Conservation (phyloP, 2,797 vertebrate species). For the Karalla daura region DNA sequence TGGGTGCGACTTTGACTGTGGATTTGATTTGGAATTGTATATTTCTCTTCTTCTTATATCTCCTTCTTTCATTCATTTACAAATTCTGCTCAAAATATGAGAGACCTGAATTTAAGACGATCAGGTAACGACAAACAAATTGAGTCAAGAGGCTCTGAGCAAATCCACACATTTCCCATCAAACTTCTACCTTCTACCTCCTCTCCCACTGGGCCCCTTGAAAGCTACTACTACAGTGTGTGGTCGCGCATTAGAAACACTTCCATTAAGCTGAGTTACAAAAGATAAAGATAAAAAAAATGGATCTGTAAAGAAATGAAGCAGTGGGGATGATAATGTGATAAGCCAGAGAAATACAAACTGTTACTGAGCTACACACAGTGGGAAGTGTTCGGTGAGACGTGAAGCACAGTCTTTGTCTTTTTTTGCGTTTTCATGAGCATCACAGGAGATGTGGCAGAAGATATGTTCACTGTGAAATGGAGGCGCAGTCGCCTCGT, state of each 20-base stretch:
- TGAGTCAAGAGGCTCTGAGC: neutral
- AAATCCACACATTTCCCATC: conserved; percentile 15
- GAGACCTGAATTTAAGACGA: conserved; percentile 1
- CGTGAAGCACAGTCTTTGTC: neutral
- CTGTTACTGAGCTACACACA: neutral
- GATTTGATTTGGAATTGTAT: neutral
- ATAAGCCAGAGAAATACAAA: conserved; percentile 8
- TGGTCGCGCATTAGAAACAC: neutral
- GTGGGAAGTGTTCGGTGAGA: neutral
- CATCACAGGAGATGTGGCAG: conserved; percentile 5
- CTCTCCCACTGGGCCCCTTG: neutral
- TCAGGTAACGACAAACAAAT: neutral
- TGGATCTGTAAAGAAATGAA: neutral
- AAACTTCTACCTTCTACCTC: neutral
- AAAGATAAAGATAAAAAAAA: neutral
- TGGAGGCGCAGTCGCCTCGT: conserved; percentile 4
- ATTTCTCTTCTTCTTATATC: too few relatives aligned
- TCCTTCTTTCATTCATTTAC: too few relatives aligned
- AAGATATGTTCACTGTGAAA: conserved; percentile 15
- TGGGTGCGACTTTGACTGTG: neutral
- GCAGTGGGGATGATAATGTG: neutral
- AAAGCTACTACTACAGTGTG: too few relatives aligned
- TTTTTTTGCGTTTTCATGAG: conserved; percentile 4
- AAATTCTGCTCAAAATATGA: too few relatives aligned
- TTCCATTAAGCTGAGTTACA: neutral